Evolutionary conservation across 2,888 invertebrate genomes (phyloP).

Genomic region (Smittia aterrima): DNA sequence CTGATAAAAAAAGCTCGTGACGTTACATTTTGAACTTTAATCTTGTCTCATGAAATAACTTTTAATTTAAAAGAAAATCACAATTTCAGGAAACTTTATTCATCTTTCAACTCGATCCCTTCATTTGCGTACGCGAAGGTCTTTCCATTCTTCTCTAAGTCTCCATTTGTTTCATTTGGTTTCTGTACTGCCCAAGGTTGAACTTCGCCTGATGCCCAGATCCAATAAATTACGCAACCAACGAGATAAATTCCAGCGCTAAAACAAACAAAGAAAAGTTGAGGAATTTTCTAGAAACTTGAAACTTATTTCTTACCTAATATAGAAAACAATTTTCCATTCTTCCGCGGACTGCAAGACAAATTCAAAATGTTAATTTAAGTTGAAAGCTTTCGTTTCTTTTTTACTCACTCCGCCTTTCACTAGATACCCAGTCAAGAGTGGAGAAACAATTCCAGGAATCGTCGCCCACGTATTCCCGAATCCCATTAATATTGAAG

Average conservation of each 20-base stretch:
- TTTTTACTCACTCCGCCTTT: conserved; percentile 64
- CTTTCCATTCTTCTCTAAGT: conserved; percentile 52
- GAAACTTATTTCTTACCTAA: too few relatives aligned
- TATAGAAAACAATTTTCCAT: conserved; percentile 85
- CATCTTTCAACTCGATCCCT: conserved; percentile 52
- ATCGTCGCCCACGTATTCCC: conserved; percentile 88
- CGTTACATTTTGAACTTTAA: too few relatives aligned
- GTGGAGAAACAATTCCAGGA: conserved; percentile 88
- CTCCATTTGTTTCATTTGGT: conserved; percentile 54
- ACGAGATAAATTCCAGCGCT: conserved; percentile 76
- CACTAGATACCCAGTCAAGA: conserved; percentile 75
- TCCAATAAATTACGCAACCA: conserved; percentile 81
- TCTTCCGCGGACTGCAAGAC: conserved; percentile 65
- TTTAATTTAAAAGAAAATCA: too few relatives aligned
- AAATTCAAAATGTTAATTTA: conserved; percentile 44
- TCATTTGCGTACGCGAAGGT: conserved; percentile 49
- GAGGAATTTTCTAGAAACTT: too few relatives aligned
- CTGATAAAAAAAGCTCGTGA: too few relatives aligned
- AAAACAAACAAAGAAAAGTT: conserved; percentile 31
- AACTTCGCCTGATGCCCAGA: conserved; percentile 75
- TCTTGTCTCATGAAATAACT: too few relatives aligned
- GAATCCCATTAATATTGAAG: conserved; percentile 87
- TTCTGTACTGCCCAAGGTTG: conserved; percentile 72
- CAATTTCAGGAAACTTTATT: neutral
- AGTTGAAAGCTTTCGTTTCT: neutral